phyloP scores from a whole-genome alignment of 2,113 vertebrate genomes.

The Nyctereutes procyonoides region DNA sequence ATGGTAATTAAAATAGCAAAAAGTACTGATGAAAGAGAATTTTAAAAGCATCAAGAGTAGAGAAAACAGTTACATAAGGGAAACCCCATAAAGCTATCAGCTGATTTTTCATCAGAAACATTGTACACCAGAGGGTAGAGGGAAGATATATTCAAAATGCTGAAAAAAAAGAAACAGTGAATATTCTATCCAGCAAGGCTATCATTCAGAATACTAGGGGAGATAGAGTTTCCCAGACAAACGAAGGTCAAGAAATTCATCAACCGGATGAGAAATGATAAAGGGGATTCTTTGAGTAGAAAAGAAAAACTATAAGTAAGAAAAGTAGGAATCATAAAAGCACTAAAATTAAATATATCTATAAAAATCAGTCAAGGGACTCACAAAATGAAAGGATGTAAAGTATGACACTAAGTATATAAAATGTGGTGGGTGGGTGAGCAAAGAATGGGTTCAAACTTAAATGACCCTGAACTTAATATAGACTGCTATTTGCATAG shows the following conservation, averaged over 20 bases:
- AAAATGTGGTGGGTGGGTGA: background rate
- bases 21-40: background rate
- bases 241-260: background rate
- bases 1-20: background rate
- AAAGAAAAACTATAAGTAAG: background rate
- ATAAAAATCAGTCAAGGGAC: background rate
- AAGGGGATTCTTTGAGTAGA: background rate
- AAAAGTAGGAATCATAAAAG: background rate
- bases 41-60: background rate
- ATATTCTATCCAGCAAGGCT: background rate
- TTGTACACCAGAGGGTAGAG: background rate
- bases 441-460: background rate
- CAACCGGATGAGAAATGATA: background rate
- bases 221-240: background rate
- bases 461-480: background rate
- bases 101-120: background rate
- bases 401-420: background rate
- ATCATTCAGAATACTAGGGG: background rate
- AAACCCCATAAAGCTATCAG: background rate
- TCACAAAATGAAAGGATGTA: background rate
- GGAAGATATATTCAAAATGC: background rate
- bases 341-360: background rate
- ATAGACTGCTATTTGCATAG: background rate
- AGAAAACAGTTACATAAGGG: background rate
- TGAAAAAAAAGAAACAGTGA: background rate